Evolutionary conservation across 2,113 vertebrate genomes (phyloP).

Genomic region (Candoia aspera): DNA sequence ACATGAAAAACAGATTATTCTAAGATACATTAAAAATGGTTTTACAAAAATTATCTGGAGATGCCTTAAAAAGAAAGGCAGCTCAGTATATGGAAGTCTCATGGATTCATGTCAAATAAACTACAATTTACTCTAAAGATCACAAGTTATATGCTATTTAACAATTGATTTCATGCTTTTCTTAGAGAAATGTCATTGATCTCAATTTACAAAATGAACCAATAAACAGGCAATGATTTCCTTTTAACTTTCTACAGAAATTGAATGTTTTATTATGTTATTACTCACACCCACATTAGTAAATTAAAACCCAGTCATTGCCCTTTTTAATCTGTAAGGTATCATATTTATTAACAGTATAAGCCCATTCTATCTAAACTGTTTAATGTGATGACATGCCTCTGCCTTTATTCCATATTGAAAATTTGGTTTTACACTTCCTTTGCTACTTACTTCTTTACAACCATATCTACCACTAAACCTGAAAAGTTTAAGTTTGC

Average conservation of each 20-base stretch:
- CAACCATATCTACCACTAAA: background rate
- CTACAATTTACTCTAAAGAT: slow-evolving; percentile 75
- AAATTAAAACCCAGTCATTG: slow-evolving; percentile 48
- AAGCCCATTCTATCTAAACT: slow-evolving; percentile 16
- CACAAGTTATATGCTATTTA: slow-evolving; percentile 74
- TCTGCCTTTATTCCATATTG: background rate
- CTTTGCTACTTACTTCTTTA: background rate
- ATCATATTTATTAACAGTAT: background rate
- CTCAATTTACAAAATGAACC: slow-evolving; percentile 72
- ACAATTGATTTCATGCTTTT: slow-evolving; percentile 77
- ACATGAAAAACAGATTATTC: slow-evolving; percentile 66
- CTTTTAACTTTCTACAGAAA: slow-evolving; percentile 58
- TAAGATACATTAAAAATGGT: slow-evolving; percentile 66
- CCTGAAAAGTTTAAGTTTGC: background rate
- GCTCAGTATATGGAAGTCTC: slow-evolving; percentile 57
- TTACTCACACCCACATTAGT: slow-evolving; percentile 40
- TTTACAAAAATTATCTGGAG: slow-evolving; percentile 62
- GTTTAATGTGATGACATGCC: slow-evolving; percentile 29
- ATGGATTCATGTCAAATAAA: slow-evolving; percentile 72
- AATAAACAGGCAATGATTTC: slow-evolving; percentile 66
- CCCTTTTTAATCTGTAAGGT: slow-evolving; percentile 23
- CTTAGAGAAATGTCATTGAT: slow-evolving; percentile 76
- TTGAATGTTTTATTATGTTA: slow-evolving; percentile 38
- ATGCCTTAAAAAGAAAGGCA: slow-evolving; percentile 67
- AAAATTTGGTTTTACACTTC: background rate